phyloP scores from a whole-genome alignment of 2,888 invertebrate genomes.

The Notodonta ziczac region DNA sequence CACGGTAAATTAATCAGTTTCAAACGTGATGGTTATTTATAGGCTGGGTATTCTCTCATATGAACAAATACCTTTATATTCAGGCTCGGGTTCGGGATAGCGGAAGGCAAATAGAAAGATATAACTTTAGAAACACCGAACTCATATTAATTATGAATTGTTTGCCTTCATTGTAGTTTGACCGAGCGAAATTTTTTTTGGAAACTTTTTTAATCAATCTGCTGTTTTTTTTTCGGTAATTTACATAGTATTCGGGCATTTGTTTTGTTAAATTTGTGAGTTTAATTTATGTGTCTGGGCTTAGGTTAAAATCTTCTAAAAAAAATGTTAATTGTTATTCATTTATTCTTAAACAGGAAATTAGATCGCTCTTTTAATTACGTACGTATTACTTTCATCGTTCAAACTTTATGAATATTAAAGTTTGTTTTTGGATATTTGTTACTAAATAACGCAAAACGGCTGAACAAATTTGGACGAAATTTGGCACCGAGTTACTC shows the following conservation, averaged over 20 bases:
- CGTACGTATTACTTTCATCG: too few species aligned
- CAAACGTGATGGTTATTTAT: too few species aligned
- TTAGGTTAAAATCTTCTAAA: not conserved
- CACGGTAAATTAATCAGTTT: too few species aligned
- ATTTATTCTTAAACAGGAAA: too few species aligned
- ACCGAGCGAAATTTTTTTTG: constrained; percentile 7
- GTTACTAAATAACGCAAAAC: too few species aligned
- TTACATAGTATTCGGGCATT: not conserved
- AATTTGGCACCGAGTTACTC: too few species aligned
- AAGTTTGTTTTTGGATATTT: too few species aligned
- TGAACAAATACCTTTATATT: not conserved
- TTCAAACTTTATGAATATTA: too few species aligned
- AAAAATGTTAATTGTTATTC: not conserved
- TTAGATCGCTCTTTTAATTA: too few species aligned
- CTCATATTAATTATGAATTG: constrained; percentile 11
- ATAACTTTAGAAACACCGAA: constrained; percentile 9
- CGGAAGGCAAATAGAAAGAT: constrained; percentile 11
- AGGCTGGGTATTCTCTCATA: too few species aligned
- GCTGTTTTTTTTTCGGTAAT: not conserved
- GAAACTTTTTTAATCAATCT: constrained; percentile 12
- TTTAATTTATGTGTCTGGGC: not conserved
- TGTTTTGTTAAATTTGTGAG: not conserved
- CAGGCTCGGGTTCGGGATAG: not conserved
- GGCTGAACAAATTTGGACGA: too few species aligned
- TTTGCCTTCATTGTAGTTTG: constrained; percentile 10